Conservation (phyloP, 1,140 invertebrate species). For the Lerema accius region DNA sequence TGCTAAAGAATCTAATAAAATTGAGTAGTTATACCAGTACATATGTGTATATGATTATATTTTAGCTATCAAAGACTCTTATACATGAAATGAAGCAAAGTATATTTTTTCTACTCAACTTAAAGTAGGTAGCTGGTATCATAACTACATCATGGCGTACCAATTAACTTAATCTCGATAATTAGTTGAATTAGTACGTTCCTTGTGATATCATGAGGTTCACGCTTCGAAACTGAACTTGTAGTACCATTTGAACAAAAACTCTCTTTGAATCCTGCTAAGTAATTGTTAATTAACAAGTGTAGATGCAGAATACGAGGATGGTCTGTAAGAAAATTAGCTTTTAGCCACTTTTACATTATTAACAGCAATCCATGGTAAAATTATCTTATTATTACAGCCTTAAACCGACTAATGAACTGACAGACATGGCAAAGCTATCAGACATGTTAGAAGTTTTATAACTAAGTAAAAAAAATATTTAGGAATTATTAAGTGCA, state of each 20-base stretch:
- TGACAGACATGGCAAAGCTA: no score
- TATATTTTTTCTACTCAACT: constrained; percentile 17
- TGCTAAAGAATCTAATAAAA: no score
- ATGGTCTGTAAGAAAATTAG: constrained; percentile 5
- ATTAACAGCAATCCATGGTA: no score
- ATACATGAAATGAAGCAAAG: no score
- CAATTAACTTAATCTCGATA: constrained; percentile 59
- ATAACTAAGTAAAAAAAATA: no score
- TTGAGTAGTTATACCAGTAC: no score
- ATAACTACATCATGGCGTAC: constrained; percentile 19
- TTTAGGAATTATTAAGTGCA: constrained; percentile 27
- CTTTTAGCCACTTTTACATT: not conserved
- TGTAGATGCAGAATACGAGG: constrained; percentile 2
- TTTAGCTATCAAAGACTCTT: no score
- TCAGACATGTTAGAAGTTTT: no score
- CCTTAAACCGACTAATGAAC: no score
- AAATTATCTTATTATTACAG: no score
- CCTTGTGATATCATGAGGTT: constrained; percentile 65
- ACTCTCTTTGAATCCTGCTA: constrained; percentile 28
- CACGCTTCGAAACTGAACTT: constrained; percentile 51
- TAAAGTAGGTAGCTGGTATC: not conserved
- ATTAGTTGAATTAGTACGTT: constrained; percentile 58
- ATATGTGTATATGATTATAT: no score
- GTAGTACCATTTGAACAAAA: constrained; percentile 38
- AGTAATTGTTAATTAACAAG: constrained; percentile 37